phyloP scores from a whole-genome alignment of 2,797 vertebrate genomes.

The Mycteria americana region DNA sequence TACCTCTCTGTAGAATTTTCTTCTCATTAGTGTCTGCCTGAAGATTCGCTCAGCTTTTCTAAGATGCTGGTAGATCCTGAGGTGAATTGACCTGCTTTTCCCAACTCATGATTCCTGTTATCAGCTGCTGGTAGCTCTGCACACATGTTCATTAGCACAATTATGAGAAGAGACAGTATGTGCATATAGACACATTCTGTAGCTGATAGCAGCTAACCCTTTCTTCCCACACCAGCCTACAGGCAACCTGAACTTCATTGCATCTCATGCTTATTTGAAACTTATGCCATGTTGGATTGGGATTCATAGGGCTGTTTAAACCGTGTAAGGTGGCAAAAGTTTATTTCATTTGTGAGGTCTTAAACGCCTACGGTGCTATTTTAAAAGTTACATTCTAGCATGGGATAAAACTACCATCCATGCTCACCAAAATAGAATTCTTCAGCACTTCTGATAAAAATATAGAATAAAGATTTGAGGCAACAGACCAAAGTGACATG shows the following conservation, averaged over 20 bases:
- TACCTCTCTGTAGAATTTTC: not conserved
- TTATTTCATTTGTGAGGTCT: not conserved
- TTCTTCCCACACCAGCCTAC: not conserved
- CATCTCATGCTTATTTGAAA: not conserved
- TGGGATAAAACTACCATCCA: not conserved
- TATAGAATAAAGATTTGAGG: not conserved
- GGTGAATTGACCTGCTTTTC: not conserved
- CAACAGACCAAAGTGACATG: not conserved
- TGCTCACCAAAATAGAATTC: not conserved
- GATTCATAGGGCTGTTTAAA: not conserved
- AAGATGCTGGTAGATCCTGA: not conserved
- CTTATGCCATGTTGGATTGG: not conserved
- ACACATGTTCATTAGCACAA: not conserved
- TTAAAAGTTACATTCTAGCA: not conserved
- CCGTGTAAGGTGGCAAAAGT: not conserved
- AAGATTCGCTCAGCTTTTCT: not conserved
- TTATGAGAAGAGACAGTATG: not conserved
- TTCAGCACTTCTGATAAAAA: not conserved
- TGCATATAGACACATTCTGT: not conserved
- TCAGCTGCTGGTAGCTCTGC: not conserved
- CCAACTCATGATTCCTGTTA: not conserved
- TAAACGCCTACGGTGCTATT: fast-evolving
- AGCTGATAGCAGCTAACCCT: not conserved
- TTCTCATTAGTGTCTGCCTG: not conserved
- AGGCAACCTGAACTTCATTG: not conserved